Base-by-base conservation (phyloP, 2,113 vertebrate species). In the Plectropomus leopardus region DNA sequence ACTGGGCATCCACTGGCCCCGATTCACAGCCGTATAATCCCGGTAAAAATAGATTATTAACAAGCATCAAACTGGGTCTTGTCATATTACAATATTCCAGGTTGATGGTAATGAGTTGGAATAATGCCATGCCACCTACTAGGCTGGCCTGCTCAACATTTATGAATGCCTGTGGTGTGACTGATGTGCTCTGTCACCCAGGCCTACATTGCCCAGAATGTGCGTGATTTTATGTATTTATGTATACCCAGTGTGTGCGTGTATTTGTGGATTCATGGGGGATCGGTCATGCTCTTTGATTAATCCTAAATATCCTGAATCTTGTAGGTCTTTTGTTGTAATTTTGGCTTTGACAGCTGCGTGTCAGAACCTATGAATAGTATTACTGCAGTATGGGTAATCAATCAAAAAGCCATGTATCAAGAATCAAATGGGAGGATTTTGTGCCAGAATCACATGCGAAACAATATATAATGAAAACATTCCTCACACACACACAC, bases 361-460 rank as follows among this genome's bases (percentile, higher is more conserved):
- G 7, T 76, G 75, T 88, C 78, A 89, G 58, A 86, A 53, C 59
- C 79, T 24, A 89, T 91, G 89, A 90, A 93, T 92, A 88, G 23
- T 54, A 91, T 94, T 88, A 92, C 60, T 10, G 54, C 32, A 63
- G 72, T 45, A 34, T 44, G 51, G 17, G 14, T 76, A 79, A 90
- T 84, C 59, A 74, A 84, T 82, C 78, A 88, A 73, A 85, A 79
- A 61, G 66, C 21, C 72, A 78, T 36, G 17, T 51, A 61, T 78
- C 50, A 40, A 58, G 66, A 78, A 76, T 83, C 55, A 72, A 79
- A 77, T 51, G 58, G 24, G 40, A 23, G 65, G 64, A 72, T 73
- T 84, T 81, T 72, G 59, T 68, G 59, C 30, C 19, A n/a, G 32
- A 78, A 59, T 58, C 64, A 44, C 57, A 53, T 45, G 72, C 78